A percentile compares a stretch with the other conserved stretches of the same genome.
Conservation (phyloP, 1,140 invertebrate genomes). For the Eueides isabella region DNA sequence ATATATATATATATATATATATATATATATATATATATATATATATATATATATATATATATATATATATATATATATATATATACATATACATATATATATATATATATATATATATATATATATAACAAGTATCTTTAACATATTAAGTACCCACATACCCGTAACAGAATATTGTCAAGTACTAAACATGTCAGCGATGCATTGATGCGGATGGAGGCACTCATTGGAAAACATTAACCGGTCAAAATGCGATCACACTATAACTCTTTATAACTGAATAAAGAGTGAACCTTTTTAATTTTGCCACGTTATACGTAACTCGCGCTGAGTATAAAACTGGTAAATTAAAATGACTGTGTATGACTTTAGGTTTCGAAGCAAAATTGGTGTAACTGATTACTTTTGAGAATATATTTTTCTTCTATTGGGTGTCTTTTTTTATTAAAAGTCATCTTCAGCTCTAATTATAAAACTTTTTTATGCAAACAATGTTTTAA, state of each 20-base stretch:
- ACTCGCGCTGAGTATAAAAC: constrained; percentile 49
- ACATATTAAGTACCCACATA: constrained; percentile 36
- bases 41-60: not conserved
- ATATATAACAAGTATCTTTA: constrained; percentile 11
- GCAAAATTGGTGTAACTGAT: not conserved
- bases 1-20: too few relatives aligned
- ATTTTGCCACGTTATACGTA: constrained; percentile 36
- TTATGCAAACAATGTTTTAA: too few relatives aligned
- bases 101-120: too few relatives aligned
- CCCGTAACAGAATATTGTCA: constrained; percentile 53
- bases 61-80: too few relatives aligned
- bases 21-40: too few relatives aligned
- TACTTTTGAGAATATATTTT: not conserved
- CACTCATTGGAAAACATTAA: constrained; percentile 59
- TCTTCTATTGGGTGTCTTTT: not conserved
- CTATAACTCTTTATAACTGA: constrained; percentile 4
- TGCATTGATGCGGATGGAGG: constrained; percentile 60
- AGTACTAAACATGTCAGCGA: constrained; percentile 63
- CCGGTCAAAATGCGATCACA: constrained; percentile 31
- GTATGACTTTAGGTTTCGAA: constrained; percentile 12
- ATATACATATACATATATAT: not conserved
- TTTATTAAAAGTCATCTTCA: too few relatives aligned
- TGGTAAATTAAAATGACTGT: constrained; percentile 45
- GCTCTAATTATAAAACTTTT: too few relatives aligned
- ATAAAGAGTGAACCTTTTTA: constrained; percentile 6